These are phyloP conservation scores for Rhopalosiphum padi DNA, from an alignment of 1,140 invertebrate species.

Conservation along the genomic window DNA sequence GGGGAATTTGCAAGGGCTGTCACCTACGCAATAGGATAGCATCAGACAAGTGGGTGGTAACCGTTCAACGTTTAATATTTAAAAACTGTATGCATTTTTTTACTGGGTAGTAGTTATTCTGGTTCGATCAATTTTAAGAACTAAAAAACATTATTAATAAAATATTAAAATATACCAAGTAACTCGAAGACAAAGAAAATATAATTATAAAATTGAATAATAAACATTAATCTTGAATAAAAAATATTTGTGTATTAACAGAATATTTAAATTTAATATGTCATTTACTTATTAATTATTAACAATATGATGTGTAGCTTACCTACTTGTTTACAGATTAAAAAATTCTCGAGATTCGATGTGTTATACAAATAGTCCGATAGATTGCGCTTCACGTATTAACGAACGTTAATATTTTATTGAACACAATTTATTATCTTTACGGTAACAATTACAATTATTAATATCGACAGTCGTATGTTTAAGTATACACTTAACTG, in stretches of 20 bases:
- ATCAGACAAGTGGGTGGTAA: neutral
- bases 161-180: neutral
- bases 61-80: neutral
- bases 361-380: neutral
- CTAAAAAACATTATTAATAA: neutral
- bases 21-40: conserved; percentile 10
- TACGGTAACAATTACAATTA: neutral
- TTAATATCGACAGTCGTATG: neutral
- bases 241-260: neutral
- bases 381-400: conserved; percentile 38
- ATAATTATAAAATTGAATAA: neutral
- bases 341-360: neutral
- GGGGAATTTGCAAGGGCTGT: neutral
- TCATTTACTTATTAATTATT: neutral
- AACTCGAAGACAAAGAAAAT: neutral
- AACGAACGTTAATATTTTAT: neutral
- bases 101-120: neutral
- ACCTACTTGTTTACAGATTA: neutral
- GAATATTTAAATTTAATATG: neutral
- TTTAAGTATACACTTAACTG: neutral
- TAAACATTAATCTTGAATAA: neutral
- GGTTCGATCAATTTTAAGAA: neutral
- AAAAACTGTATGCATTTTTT: neutral
- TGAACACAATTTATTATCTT: neutral
- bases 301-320: no score